Evolutionary conservation across 2,113 vertebrate genomes (phyloP).

Genomic region (Dipodomys stephensi): DNA sequence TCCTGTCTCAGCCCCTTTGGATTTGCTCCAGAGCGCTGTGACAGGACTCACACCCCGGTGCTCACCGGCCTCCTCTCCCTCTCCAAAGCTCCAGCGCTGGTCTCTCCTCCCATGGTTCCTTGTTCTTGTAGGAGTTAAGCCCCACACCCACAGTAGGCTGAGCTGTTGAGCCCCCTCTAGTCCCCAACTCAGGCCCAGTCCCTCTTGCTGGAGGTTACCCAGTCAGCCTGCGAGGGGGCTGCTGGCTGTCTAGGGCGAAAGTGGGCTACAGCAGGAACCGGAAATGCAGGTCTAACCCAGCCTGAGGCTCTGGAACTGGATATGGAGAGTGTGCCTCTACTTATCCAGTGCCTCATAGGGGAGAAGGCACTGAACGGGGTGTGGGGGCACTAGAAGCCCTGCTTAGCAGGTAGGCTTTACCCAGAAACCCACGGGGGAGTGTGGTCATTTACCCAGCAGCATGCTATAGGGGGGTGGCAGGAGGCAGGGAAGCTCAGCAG

Average conservation of each 20-base stretch:
- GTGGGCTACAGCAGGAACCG: neutral
- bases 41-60: accelerated
- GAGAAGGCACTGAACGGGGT: neutral
- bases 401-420: neutral
- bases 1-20: accelerated
- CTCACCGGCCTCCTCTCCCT: neutral
- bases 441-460: neutral
- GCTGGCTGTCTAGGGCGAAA: neutral
- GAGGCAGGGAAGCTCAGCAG: neutral
- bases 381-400: neutral
- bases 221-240: accelerated
- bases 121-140: neutral
- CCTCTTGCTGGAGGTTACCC: neutral
- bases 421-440: neutral
- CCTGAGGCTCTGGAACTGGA: neutral
- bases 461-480: neutral
- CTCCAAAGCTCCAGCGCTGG: accelerated
- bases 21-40: neutral
- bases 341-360: neutral
- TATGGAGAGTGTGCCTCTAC: neutral
- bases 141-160: neutral
- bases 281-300: accelerated
- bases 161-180: neutral
- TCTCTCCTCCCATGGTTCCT: neutral
- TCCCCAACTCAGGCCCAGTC: neutral